Percentiles rank a stretch among this genome's conserved stretches.
Conservation (phyloP, 1,140 invertebrate genomes). For the Microplitis mediator region DNA sequence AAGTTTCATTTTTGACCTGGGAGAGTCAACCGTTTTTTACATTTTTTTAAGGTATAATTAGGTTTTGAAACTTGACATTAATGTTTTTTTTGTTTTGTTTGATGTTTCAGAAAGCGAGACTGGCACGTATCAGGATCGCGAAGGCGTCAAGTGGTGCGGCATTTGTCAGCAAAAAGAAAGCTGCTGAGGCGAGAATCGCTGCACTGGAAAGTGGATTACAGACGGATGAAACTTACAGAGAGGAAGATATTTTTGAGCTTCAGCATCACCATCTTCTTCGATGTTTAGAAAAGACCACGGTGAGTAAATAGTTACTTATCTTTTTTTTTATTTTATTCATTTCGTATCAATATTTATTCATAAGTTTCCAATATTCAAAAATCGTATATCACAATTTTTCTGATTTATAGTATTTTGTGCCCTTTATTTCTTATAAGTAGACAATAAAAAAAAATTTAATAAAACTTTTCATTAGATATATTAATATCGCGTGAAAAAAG, state of each 20-base stretch:
- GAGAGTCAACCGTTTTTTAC: not conserved
- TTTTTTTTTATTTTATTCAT: too few species aligned
- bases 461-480: too few species aligned
- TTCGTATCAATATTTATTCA: too few species aligned
- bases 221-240: constrained; percentile 84
- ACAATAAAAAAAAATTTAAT: too few species aligned
- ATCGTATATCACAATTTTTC: too few species aligned
- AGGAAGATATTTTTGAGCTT: constrained; percentile 98
- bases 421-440: too few species aligned
- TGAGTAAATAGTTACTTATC: constrained; percentile 57
- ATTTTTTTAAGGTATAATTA: not conserved
- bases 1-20: too few species aligned
- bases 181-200: constrained; percentile 92
- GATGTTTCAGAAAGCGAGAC: constrained; percentile 91
- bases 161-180: constrained; percentile 98
- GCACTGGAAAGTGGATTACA: constrained; percentile 90
- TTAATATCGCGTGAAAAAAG: too few species aligned
- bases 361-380: too few species aligned
- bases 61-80: not conserved
- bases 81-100: constrained; percentile 24
- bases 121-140: constrained; percentile 96
- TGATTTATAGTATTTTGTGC: too few species aligned
- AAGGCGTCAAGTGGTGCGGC: constrained; percentile 99
- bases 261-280: constrained; percentile 98
- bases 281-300: constrained; percentile 98